Percentiles rank a stretch among this genome's conserved stretches.
phyloP scores from a whole-genome alignment of 2,113 vertebrate genomes.

The Myotis davidii region DNA sequence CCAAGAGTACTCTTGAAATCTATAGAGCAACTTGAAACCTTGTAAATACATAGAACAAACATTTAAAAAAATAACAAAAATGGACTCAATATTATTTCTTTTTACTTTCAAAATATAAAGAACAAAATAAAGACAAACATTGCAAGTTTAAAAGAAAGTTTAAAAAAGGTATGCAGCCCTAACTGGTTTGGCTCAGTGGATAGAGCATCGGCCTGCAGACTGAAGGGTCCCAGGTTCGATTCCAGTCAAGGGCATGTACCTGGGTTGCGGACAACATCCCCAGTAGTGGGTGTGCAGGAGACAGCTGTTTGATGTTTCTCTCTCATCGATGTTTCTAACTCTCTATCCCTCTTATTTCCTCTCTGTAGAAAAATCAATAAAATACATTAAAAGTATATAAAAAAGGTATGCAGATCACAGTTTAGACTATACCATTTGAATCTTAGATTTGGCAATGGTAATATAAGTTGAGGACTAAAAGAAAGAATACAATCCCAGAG shows the following conservation, averaged over 20 bases:
- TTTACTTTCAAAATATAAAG: constrained; percentile 90
- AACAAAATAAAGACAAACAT: constrained; percentile 90
- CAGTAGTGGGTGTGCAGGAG: too few species aligned
- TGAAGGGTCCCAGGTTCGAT: too few species aligned
- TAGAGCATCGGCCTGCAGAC: too few species aligned
- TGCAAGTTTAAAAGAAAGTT: constrained; percentile 85
- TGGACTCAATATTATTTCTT: constrained; percentile 88
- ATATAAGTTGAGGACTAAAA: neutral
- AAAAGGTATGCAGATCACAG: neutral
- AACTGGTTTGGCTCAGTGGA: too few species aligned
- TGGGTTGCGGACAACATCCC: too few species aligned
- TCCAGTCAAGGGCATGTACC: too few species aligned
- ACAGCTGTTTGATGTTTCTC: too few species aligned
- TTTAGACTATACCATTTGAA: neutral
- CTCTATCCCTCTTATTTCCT: too few species aligned
- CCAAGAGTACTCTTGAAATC: constrained; percentile 89
- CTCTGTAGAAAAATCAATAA: too few species aligned
- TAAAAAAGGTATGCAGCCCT: neutral
- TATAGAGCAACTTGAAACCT: constrained; percentile 95
- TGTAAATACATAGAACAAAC: constrained; percentile 98
- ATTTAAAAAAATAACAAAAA: constrained; percentile 91
- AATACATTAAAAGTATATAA: too few species aligned
- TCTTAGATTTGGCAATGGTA: neutral
- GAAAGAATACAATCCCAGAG: constrained; percentile 4
- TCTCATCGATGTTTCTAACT: too few species aligned